Percentiles rank a stretch among this genome's conserved stretches.
phyloP scores from a whole-genome alignment of 2,888 invertebrate species.

The Drosophila rubida region DNA sequence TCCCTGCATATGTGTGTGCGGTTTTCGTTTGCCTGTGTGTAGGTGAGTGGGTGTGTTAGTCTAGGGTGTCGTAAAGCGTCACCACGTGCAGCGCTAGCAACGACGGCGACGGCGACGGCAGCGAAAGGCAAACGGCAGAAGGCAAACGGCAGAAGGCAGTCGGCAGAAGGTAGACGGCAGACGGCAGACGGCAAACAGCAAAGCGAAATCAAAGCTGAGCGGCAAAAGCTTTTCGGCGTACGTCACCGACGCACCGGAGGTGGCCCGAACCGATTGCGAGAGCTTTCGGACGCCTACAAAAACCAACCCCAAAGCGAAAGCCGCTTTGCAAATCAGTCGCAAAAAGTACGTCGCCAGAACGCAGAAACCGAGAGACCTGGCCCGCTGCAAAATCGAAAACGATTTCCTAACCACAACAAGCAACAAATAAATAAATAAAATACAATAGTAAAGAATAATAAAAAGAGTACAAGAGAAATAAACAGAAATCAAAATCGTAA shows the following conservation, averaged over 20 bases:
- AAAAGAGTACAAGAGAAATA: not conserved
- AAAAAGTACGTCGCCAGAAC: slow-evolving; percentile 83
- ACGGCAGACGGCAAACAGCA: slow-evolving; percentile 11
- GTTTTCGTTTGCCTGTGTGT: too few species aligned
- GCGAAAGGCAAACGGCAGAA: slow-evolving; percentile 9
- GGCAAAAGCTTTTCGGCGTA: slow-evolving; percentile 48
- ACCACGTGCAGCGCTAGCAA: slow-evolving; percentile 47
- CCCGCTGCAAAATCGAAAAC: slow-evolving; percentile 24
- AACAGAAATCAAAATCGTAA: not conserved
- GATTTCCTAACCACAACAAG: slow-evolving; percentile 11
- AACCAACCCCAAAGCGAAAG: slow-evolving; percentile 78
- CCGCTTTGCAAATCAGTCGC: slow-evolving; percentile 82
- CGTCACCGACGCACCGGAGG: slow-evolving; percentile 52
- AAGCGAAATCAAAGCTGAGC: slow-evolving; percentile 38
- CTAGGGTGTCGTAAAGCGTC: slow-evolving; percentile 31
- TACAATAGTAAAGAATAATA: not conserved
- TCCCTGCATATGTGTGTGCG: slow-evolving; percentile 1
- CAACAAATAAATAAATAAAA: slow-evolving; percentile 21
- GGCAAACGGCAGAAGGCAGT: too few species aligned
- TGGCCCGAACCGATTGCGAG: slow-evolving; percentile 50
- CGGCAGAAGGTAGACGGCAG: slow-evolving; percentile 1
- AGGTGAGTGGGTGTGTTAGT: slow-evolving; percentile 8
- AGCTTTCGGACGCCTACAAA: slow-evolving; percentile 76
- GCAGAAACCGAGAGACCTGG: slow-evolving; percentile 46
- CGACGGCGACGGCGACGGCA: not conserved